A percentile compares a stretch with the other conserved stretches of the same genome.
These are phyloP conservation scores for Phoeniculus purpureus DNA, from an alignment of 2,797 vertebrate species.

Conservation along the genomic window DNA sequence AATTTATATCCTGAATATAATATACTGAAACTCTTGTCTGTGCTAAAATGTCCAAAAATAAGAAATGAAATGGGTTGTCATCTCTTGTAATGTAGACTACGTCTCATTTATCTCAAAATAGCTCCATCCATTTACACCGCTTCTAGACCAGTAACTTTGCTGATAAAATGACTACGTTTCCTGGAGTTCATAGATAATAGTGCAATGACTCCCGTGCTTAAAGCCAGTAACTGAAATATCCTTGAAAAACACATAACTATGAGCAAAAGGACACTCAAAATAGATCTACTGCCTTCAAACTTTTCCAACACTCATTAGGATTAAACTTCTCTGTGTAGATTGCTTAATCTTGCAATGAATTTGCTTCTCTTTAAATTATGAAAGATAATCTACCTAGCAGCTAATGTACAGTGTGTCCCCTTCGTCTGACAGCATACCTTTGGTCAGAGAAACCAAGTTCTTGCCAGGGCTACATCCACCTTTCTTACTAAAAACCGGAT, in stretches of 20 bases:
- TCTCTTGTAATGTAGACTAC: neutral
- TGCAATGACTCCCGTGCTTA: conserved; percentile 13
- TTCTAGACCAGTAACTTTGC: neutral
- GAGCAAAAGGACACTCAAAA: conserved; percentile 53
- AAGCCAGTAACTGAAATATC: conserved; percentile 19
- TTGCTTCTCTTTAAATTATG: conserved; percentile 51
- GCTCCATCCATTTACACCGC: neutral
- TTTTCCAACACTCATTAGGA: conserved; percentile 11
- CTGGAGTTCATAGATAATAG: conserved; percentile 44
- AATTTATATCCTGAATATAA: neutral
- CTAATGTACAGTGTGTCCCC: conserved; percentile 66
- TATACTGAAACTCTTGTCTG: neutral
- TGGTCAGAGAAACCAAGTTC: conserved; percentile 64
- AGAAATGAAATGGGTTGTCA: neutral
- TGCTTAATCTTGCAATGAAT: neutral
- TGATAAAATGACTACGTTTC: neutral
- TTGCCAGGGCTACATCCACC: conserved; percentile 71
- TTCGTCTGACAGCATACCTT: conserved; percentile 64
- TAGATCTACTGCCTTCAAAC: conserved; percentile 50
- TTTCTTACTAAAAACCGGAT: conserved; percentile 75
- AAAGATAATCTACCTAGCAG: conserved; percentile 70
- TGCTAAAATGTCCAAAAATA: neutral
- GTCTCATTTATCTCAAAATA: neutral
- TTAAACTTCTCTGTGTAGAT: conserved; percentile 10
- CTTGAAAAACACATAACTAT: conserved; percentile 45